Evolutionary conservation across 1,140 invertebrate genomes (phyloP), one percentile per base, ranked within the genome.

Genomic region (Polypedilum pembai): DNA sequence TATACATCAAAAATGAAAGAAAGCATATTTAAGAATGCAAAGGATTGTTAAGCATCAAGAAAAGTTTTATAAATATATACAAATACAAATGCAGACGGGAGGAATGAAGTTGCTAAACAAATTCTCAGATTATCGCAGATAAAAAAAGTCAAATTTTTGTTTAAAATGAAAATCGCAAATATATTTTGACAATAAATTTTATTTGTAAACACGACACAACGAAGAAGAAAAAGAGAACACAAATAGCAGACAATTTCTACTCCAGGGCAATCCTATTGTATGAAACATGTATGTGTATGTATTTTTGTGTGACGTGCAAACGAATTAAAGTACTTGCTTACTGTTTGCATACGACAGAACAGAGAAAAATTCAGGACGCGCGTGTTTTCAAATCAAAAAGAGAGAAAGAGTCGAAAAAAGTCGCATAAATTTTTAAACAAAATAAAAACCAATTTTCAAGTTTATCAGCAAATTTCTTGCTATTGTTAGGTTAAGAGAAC

Each of bases 151-250:
- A 56, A 56, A 56, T 56, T 56, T 56, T 56, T 56, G 10, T 56
- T 56, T 56, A 56, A 56, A 56, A 56, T 56, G 45, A 56, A 56
- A 56, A 56, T 56, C 3, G 45, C 45, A 56, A 56, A 56, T 56
- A 56, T 56, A 56, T 56, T 56, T 56, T 56, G 45, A 56, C 45
- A 56, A 56, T 56, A 56, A 56, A 56, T 56, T 56, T 33, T 56
- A n/a, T 56, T 56, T 56, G 45, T 56, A 15, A 56, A 56, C 12
- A n/a, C 45, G 45, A 56, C 24, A 33, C 24, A 33, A n/a, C n/a
- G 12, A 45, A 56, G 45, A 12, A 4, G 12, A 33, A 33, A 56
- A 56, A 56, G 45, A 56, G 45, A 56, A 56, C 12, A 15, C 45
- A 56, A 56, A 56, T 56, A 56, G 45, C 45, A 56, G n/a, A 56